These are phyloP conservation scores for Cancer borealis DNA, from an alignment of 2,888 invertebrate genomes.

Conservation along the genomic window DNA sequence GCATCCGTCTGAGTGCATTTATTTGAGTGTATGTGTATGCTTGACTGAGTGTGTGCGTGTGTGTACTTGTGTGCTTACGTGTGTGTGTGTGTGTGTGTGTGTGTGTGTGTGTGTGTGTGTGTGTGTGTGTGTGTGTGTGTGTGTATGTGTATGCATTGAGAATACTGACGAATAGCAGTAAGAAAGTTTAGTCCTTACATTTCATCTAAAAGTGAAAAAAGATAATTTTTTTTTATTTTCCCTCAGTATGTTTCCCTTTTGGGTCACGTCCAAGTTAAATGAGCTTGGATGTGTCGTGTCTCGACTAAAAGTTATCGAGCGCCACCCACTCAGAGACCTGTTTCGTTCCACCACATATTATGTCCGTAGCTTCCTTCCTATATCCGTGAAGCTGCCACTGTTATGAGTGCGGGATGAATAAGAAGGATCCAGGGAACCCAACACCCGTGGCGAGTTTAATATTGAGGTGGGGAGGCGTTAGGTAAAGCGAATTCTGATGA, in stretches of 20 bases:
- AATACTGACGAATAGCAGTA: not conserved
- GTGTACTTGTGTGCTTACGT: no score
- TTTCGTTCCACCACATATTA: slow-evolving; percentile 3
- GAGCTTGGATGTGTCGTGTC: not conserved
- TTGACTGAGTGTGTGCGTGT: no score
- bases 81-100: no score
- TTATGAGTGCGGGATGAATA: slow-evolving; percentile 20
- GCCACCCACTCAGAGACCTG: not conserved
- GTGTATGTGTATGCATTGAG: not conserved
- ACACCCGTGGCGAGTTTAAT: not conserved
- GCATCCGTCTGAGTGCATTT: no score
- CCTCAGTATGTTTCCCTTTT: not conserved
- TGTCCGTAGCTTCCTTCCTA: slow-evolving; percentile 20
- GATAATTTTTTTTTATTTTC: not conserved
- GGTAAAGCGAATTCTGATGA: not conserved
- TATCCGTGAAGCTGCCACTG: not conserved
- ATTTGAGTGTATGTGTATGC: no score
- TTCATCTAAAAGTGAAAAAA: not conserved
- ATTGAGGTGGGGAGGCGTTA: not conserved
- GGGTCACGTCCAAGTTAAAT: not conserved
- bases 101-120: no score
- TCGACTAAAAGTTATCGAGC: not conserved
- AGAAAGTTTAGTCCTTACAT: not conserved
- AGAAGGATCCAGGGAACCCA: not conserved
- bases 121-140: no score